These are phyloP conservation scores for Struthidea cinerea DNA, from an alignment of 2,113 vertebrate species.

Conservation along the genomic window DNA sequence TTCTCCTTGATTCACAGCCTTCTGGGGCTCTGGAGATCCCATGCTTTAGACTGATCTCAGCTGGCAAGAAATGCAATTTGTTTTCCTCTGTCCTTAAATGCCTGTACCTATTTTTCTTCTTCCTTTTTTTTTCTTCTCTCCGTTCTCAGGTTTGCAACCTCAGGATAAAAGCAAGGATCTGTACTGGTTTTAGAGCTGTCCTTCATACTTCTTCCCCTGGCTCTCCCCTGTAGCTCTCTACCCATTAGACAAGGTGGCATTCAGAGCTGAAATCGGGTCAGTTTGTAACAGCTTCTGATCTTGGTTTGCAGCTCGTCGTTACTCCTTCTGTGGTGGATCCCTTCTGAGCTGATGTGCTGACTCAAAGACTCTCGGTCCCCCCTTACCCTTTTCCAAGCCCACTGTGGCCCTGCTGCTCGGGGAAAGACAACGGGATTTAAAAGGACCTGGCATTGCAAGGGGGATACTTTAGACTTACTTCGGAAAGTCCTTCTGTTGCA, in stretches of 20 bases:
- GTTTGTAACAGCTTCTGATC: conserved; percentile 92
- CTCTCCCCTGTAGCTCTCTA: conserved; percentile 76
- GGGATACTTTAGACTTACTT: background rate
- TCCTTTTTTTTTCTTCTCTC: conserved; percentile 55
- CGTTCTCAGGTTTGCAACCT: conserved; percentile 90
- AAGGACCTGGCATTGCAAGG: conserved; percentile 40
- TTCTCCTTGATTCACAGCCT: background rate
- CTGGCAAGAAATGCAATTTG: conserved; percentile 32
- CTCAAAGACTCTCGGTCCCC: conserved; percentile 52
- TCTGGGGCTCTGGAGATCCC: background rate
- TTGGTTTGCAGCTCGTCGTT: conserved; percentile 93
- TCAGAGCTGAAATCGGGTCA: conserved; percentile 72
- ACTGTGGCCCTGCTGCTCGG: conserved; percentile 24
- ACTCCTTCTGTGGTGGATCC: conserved; percentile 84
- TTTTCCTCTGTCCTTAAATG: conserved; percentile 63
- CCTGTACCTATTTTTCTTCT: conserved; percentile 63
- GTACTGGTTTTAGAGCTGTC: conserved; percentile 91
- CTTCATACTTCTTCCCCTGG: conserved; percentile 63
- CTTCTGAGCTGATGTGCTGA: conserved; percentile 87
- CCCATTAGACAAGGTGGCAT: conserved; percentile 65
- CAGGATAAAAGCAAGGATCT: conserved; percentile 98
- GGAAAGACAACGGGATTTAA: conserved; percentile 62
- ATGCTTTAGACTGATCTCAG: background rate
- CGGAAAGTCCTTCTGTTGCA: background rate
- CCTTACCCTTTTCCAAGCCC: conserved; percentile 59